Evolutionary conservation across 2,888 invertebrate genomes (phyloP).

Genomic region (Acanthosepion pharaonis): DNA sequence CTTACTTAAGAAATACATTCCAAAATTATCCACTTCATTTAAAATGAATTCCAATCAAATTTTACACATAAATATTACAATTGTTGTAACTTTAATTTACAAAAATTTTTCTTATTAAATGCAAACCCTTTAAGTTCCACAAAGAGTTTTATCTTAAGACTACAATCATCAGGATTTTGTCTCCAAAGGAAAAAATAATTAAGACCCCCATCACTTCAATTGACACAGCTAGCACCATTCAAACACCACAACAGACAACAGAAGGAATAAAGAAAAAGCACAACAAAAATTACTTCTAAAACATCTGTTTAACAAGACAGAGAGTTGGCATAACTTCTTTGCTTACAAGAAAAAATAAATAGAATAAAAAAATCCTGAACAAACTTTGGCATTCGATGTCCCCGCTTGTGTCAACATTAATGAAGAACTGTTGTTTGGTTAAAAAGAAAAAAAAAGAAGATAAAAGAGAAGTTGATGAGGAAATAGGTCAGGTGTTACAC

Average conservation of each 20-base stretch:
- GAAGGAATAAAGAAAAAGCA: background rate
- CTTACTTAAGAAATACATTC: background rate
- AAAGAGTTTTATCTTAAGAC: background rate
- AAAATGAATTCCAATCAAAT: background rate
- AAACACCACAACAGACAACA: background rate
- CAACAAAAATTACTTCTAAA: background rate
- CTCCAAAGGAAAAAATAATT: background rate
- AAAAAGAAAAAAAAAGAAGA: background rate
- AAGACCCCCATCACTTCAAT: background rate
- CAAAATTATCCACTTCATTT: background rate
- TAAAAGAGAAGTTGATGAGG: background rate
- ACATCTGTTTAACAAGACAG: background rate
- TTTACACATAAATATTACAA: background rate
- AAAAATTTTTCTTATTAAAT: background rate
- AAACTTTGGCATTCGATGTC: constrained; percentile 15
- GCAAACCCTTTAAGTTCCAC: no score
- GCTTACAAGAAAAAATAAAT: background rate
- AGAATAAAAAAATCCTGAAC: background rate
- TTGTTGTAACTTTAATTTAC: no score
- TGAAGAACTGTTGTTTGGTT: background rate
- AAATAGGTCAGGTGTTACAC: background rate
- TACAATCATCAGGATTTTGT: no score
- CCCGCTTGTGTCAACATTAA: background rate
- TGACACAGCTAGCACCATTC: background rate
- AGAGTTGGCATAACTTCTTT: background rate